phyloP scores from a whole-genome alignment of 2,888 invertebrate genomes.

The Lepidocyrtoides sp. region DNA sequence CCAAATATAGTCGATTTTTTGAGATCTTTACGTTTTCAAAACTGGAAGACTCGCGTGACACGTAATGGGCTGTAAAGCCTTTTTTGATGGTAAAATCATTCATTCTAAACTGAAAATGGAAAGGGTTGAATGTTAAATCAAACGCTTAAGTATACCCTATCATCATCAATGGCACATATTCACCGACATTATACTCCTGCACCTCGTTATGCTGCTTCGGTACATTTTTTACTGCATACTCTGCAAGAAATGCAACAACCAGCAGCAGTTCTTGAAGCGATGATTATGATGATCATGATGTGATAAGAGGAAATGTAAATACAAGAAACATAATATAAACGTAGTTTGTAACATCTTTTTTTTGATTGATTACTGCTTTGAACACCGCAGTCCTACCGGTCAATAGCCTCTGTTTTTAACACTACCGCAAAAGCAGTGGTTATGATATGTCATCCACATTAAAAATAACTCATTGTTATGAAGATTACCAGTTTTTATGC shows the following conservation, averaged over 20 bases:
- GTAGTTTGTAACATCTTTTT: neutral
- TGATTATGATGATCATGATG: no score
- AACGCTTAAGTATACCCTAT: neutral
- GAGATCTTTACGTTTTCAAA: neutral
- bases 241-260: no score
- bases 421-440: neutral
- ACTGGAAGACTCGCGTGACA: constrained; percentile 46
- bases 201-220: no score
- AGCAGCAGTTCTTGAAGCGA: no score
- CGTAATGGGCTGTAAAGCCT: constrained; percentile 26
- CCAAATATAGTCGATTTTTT: constrained; percentile 42
- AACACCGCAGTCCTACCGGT: neutral
- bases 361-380: constrained; percentile 1
- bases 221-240: no score
- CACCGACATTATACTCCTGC: no score
- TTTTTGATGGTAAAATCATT: constrained; percentile 20
- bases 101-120: neutral
- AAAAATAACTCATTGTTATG: no score
- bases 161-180: neutral
- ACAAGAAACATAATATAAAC: no score
- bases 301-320: no score
- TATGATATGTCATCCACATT: no score
- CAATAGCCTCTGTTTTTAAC: neutral
- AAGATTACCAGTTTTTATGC: no score
- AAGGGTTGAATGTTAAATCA: neutral